These are phyloP conservation scores for Hoplostethus atlanticus DNA, from an alignment of 2,797 vertebrate species.

Conservation along the genomic window DNA sequence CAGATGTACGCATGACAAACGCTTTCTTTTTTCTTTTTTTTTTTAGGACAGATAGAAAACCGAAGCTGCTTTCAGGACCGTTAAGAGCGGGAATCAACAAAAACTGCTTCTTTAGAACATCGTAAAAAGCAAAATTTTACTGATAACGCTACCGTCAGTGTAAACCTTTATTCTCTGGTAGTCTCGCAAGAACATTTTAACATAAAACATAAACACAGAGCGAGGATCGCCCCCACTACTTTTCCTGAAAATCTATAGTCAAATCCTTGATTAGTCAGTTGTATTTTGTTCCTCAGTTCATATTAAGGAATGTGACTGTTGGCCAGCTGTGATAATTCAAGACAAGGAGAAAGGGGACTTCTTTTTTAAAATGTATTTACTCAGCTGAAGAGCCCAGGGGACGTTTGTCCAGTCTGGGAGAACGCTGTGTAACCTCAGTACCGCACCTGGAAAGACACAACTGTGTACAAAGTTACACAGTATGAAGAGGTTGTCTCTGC, in stretches of 20 bases:
- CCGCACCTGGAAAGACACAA: slow-evolving; percentile 14
- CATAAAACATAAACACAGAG: neutral
- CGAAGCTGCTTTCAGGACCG: too few species aligned
- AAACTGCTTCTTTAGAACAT: too few species aligned
- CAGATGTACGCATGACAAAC: neutral
- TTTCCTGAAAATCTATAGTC: neutral
- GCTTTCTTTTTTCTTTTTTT: too few species aligned
- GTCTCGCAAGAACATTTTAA: too few species aligned
- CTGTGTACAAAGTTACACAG: too few species aligned
- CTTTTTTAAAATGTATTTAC: slow-evolving; percentile 73
- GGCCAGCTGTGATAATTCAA: slow-evolving; percentile 38
- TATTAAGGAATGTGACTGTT: slow-evolving; percentile 28
- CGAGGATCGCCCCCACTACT: neutral
- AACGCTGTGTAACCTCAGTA: slow-evolving; percentile 49
- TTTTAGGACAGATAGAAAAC: too few species aligned
- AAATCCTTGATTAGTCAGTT: neutral
- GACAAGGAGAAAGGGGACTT: slow-evolving; percentile 38
- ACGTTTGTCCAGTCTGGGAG: slow-evolving; percentile 36
- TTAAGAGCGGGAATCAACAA: too few species aligned
- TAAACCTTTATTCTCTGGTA: too few species aligned
- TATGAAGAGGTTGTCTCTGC: too few species aligned
- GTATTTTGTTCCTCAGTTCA: neutral
- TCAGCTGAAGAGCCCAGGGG: slow-evolving; percentile 73
- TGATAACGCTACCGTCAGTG: too few species aligned
- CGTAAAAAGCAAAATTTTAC: too few species aligned